These are phyloP conservation scores for Brachyhypopomus gauderio DNA, from an alignment of 2,113 vertebrate genomes.

Conservation along the genomic window DNA sequence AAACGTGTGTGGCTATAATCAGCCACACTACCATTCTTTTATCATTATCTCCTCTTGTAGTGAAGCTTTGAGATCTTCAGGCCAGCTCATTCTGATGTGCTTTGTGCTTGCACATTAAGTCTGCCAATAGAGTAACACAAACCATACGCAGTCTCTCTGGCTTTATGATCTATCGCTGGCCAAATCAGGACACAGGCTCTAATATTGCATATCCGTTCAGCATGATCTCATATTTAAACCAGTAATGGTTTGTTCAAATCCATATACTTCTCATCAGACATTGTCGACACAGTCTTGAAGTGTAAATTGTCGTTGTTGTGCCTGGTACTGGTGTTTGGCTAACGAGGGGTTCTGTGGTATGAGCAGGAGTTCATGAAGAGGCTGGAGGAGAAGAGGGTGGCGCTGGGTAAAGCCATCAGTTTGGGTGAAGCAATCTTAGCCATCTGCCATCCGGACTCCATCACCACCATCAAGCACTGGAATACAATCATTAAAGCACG, in stretches of 20 bases:
- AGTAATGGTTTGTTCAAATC: constrained; percentile 41
- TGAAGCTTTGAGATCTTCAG: constrained; percentile 33
- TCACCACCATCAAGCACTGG: constrained; percentile 99
- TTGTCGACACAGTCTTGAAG: constrained; percentile 29
- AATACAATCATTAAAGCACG: constrained; percentile 98
- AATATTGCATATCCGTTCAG: constrained; percentile 47
- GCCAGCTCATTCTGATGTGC: neutral
- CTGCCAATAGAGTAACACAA: constrained; percentile 41
- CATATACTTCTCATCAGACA: constrained; percentile 43
- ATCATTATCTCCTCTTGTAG: constrained; percentile 40
- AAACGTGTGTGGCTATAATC: constrained; percentile 10
- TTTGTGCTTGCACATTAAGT: constrained; percentile 38
- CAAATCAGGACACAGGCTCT: constrained; percentile 44
- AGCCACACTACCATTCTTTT: constrained; percentile 36
- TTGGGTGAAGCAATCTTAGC: constrained; percentile 92
- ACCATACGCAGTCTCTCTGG: constrained; percentile 47
- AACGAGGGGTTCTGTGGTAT: constrained; percentile 55
- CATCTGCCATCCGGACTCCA: constrained; percentile 96
- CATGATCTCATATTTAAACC: constrained; percentile 62
- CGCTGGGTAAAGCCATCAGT: constrained; percentile 85
- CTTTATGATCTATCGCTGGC: constrained; percentile 42
- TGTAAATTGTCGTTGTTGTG: constrained; percentile 44
- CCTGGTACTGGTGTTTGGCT: constrained; percentile 33
- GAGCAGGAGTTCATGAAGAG: constrained; percentile 95
- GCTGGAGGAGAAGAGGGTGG: constrained; percentile 89